These are phyloP conservation scores for Elmis aenea DNA, from an alignment of 2,888 invertebrate species.

Conservation along the genomic window DNA sequence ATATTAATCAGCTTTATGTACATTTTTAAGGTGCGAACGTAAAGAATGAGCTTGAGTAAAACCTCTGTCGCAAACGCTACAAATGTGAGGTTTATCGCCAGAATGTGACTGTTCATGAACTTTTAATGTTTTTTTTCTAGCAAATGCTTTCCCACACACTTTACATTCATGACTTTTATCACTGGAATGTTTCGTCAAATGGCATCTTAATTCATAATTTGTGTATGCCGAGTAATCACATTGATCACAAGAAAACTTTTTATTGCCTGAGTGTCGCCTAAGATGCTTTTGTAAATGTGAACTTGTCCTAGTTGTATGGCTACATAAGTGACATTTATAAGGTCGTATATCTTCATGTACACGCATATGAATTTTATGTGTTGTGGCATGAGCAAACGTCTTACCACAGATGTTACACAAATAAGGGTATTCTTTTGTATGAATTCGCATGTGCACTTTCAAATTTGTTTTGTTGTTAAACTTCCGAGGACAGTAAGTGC, in stretches of 20 bases:
- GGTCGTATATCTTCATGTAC: conserved; percentile 32
- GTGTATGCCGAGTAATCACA: conserved; percentile 15
- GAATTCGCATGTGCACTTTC: conserved; percentile 10
- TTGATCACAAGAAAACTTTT: conserved; percentile 12
- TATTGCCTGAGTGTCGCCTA: conserved; percentile 10
- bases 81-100: conserved; percentile 10
- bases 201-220: no score
- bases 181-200: no score
- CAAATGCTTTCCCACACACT: no score
- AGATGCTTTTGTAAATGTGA: conserved; percentile 13
- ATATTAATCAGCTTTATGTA: no score
- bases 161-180: no score
- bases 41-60: conserved; percentile 12
- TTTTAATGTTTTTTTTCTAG: conserved; percentile 6
- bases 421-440: conserved; percentile 7
- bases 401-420: conserved; percentile 26
- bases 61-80: conserved; percentile 8
- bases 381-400: conserved; percentile 25
- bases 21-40: conserved; percentile 6
- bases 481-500: conserved; percentile 5
- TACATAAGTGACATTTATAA: conserved; percentile 28
- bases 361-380: conserved; percentile 27
- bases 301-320: no score
- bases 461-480: conserved; percentile 10
- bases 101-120: conserved; percentile 9